These are phyloP conservation scores for Lamprotornis superbus DNA, from an alignment of 2,113 vertebrate species.

Conservation along the genomic window DNA sequence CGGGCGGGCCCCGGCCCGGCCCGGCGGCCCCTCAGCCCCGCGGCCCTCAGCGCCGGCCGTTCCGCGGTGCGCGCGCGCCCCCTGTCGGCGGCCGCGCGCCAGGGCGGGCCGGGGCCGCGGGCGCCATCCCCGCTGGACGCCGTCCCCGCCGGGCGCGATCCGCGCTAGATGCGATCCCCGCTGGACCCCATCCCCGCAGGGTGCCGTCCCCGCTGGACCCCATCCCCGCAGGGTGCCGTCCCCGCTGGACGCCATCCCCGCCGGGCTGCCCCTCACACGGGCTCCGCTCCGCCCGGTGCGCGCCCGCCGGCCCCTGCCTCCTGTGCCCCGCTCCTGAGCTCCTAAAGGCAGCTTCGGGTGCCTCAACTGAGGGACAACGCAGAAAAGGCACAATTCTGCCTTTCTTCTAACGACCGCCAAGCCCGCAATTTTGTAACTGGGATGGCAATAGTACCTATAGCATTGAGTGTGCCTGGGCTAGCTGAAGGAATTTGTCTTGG, in stretches of 20 bases:
- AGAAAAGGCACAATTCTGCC: background rate
- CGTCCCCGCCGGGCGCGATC: accelerated
- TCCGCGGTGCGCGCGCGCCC: background rate
- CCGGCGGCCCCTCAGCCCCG: background rate
- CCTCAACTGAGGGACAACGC: background rate
- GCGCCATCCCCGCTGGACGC: too few species aligned
- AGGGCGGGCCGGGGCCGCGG: background rate
- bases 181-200: accelerated
- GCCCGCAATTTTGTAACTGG: background rate
- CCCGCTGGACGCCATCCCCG: background rate
- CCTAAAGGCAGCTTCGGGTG: background rate
- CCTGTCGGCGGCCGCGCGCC: background rate
- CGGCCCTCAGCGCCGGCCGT: background rate
- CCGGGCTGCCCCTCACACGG: background rate
- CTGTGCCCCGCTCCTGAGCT: background rate
- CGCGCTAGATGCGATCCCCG: background rate
- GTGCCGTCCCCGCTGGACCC: accelerated
- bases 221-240: accelerated
- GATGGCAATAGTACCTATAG: background rate
- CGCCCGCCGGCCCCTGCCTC: background rate
- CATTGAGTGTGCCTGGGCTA: background rate
- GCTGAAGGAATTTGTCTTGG: background rate
- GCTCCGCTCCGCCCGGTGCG: too few species aligned
- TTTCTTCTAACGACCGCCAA: background rate
- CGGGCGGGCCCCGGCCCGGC: background rate